These are phyloP conservation scores for Virgularia gustaviana DNA, from an alignment of 92 coral and sea anemone species.

Conservation along the genomic window DNA sequence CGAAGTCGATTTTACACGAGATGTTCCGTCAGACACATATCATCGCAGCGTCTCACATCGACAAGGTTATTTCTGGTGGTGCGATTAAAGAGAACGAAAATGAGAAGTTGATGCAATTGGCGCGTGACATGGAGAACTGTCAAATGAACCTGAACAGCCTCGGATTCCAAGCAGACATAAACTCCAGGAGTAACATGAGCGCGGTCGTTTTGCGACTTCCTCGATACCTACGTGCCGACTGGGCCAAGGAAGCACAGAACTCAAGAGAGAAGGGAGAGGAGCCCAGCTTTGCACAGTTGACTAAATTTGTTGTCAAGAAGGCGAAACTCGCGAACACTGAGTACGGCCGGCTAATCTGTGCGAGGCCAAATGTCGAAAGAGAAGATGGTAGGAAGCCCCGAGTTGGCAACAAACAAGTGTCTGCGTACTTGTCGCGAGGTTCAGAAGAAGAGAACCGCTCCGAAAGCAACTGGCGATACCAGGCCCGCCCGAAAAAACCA, in stretches of 20 bases:
- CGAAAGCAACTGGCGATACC: not conserved
- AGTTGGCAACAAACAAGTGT: not conserved
- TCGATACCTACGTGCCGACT: slow-evolving; percentile 18
- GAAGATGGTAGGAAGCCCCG: slow-evolving; percentile 2
- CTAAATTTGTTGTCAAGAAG: slow-evolving; percentile 22
- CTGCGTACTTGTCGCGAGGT: not conserved
- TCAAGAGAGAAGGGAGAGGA: slow-evolving; percentile 16
- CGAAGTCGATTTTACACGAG: slow-evolving; percentile 16
- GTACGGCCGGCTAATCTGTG: slow-evolving; percentile 5
- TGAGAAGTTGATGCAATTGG: not conserved
- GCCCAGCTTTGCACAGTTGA: slow-evolving; percentile 12
- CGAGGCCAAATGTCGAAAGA: not conserved
- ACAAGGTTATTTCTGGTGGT: not conserved
- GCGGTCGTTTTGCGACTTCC: slow-evolving; percentile 20
- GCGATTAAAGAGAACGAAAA: slow-evolving; percentile 8
- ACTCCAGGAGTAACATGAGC: slow-evolving; percentile 17
- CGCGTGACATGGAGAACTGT: not conserved
- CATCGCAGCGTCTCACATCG: slow-evolving; percentile 3
- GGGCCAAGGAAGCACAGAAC: slow-evolving; percentile 34
- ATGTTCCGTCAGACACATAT: slow-evolving; percentile 27
- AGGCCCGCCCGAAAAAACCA: not conserved
- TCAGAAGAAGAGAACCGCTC: not conserved
- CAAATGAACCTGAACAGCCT: slow-evolving; percentile 17
- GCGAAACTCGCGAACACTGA: slow-evolving; percentile 29
- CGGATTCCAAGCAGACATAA: slow-evolving; percentile 15